These are phyloP conservation scores for Ernsta delagoae DNA, from an alignment of 2,888 invertebrate species.

Conservation along the genomic window DNA sequence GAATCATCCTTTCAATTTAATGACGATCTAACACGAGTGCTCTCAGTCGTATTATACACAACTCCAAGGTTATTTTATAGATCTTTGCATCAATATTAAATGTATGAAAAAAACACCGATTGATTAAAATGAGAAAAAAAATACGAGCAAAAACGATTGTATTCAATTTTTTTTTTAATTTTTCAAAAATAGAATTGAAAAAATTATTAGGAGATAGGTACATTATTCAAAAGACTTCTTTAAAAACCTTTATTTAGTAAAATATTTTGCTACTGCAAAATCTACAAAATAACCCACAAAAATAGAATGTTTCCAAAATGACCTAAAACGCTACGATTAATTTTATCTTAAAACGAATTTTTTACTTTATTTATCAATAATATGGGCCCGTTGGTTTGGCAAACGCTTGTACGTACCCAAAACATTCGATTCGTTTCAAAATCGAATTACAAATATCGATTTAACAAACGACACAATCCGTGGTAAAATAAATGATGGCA, in stretches of 20 bases:
- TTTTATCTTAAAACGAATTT: conserved; percentile 25
- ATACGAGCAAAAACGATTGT: too few species aligned
- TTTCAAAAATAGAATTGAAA: conserved; percentile 12
- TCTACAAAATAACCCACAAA: conserved; percentile 37
- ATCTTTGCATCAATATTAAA: too few species aligned
- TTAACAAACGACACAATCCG: not conserved
- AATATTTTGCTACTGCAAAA: conserved; percentile 29
- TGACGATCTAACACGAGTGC: too few species aligned
- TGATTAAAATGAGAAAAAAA: too few species aligned
- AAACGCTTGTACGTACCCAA: conserved; percentile 20
- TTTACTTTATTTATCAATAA: conserved; percentile 20
- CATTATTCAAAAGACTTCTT: not conserved
- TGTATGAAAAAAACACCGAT: too few species aligned
- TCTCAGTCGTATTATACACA: too few species aligned
- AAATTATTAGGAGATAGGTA: conserved; percentile 12
- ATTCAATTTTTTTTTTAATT: too few species aligned
- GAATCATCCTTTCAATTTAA: too few species aligned
- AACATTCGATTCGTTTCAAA: conserved; percentile 8
- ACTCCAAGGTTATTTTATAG: too few species aligned
- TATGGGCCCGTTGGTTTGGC: conserved; percentile 36
- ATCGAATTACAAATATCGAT: conserved; percentile 18
- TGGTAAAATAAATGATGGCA: conserved; percentile 14
- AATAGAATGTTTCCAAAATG: conserved; percentile 33
- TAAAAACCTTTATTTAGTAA: conserved; percentile 18
- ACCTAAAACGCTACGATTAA: conserved; percentile 30